Conservation (phyloP, 2,888 invertebrate genomes). For the Ernsta delagoae region DNA sequence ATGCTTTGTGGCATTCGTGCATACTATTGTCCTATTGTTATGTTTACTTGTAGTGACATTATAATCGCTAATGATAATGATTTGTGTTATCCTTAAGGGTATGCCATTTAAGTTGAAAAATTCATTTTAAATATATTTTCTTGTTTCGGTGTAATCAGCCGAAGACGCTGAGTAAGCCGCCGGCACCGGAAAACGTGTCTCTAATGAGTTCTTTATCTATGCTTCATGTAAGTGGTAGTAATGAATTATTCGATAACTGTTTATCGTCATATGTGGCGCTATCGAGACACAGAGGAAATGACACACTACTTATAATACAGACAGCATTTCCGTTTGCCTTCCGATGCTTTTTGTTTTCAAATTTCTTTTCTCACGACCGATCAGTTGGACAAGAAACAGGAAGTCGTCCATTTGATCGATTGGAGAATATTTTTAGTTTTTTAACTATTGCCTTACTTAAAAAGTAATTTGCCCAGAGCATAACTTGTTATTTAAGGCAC, state of each 20-base stretch:
- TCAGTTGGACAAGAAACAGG: constrained; percentile 54
- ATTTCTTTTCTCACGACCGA: constrained; percentile 68
- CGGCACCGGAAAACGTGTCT: constrained; percentile 42
- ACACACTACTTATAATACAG: constrained; percentile 64
- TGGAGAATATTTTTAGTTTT: constrained; percentile 17
- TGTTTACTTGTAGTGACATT: constrained; percentile 37
- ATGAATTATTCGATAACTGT: constrained; percentile 69
- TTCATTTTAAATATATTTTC: neutral
- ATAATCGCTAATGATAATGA: neutral
- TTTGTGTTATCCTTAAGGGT: neutral
- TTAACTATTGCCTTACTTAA: neutral
- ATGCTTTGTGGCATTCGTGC: constrained; percentile 46
- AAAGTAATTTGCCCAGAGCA: neutral
- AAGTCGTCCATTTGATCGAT: constrained; percentile 62
- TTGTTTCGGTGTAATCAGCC: constrained; percentile 8
- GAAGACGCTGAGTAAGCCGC: constrained; percentile 15
- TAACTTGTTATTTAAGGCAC: neutral
- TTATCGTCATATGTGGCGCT: constrained; percentile 60
- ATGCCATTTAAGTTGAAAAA: neutral
- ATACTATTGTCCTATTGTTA: constrained; percentile 52
- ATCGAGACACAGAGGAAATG: constrained; percentile 76
- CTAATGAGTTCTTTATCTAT: constrained; percentile 38
- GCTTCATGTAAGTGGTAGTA: constrained; percentile 60
- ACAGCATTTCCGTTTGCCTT: constrained; percentile 73
- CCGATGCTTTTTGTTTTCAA: constrained; percentile 61